A percentile compares a stretch with the other conserved stretches of the same genome.
These are phyloP conservation scores for Pyrochroa serraticornis DNA, from an alignment of 2,888 invertebrate species.

Conservation along the genomic window DNA sequence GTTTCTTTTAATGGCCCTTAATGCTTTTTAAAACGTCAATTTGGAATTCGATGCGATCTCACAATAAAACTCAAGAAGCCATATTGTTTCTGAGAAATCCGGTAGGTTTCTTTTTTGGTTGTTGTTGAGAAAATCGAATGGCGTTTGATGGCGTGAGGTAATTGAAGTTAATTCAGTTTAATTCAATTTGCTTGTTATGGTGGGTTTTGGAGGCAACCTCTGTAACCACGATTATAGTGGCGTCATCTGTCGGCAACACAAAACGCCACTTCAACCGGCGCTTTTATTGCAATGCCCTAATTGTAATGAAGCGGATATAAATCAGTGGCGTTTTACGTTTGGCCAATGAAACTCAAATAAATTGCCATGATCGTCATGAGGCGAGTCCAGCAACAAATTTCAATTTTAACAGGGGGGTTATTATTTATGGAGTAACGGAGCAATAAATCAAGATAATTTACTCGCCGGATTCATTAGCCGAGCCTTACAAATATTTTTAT, in stretches of 20 bases:
- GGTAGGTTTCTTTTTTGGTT: no score
- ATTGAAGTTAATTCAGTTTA: no score
- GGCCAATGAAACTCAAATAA: conserved; percentile 16
- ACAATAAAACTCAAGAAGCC: no score
- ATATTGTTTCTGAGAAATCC: no score
- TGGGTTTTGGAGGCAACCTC: no score
- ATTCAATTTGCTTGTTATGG: no score
- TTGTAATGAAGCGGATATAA: conserved; percentile 22
- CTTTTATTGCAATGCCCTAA: conserved; percentile 10
- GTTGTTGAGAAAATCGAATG: no score
- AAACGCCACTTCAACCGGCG: neutral
- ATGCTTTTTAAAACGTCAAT: conserved; percentile 20
- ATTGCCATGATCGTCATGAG: conserved; percentile 10
- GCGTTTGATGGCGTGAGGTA: no score
- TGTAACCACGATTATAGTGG: no score
- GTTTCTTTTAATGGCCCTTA: conserved; percentile 11
- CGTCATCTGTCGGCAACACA: conserved; percentile 11
- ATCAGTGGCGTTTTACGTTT: conserved; percentile 18
- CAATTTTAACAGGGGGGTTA: conserved; percentile 19
- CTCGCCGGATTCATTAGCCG: conserved; percentile 25
- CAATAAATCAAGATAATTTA: conserved; percentile 26
- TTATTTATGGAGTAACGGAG: conserved; percentile 22
- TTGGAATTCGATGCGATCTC: conserved; percentile 14
- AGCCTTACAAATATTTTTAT: conserved; percentile 25
- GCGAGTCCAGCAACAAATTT: conserved; percentile 15